These are phyloP conservation scores for Drosophila leontia DNA, from an alignment of 1,140 invertebrate species.

Conservation along the genomic window DNA sequence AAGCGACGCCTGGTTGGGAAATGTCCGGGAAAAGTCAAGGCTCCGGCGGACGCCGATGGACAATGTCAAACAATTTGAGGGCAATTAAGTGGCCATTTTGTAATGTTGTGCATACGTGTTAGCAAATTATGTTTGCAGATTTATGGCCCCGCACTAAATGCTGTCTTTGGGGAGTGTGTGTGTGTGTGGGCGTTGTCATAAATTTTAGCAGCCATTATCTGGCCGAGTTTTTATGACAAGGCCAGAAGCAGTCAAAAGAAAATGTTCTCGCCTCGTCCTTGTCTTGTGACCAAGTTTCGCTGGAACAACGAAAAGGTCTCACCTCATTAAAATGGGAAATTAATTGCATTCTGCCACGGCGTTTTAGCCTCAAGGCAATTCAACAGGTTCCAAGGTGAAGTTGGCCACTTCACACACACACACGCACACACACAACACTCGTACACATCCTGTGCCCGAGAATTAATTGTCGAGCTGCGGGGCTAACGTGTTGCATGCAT, in stretches of 20 bases:
- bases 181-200: conserved; percentile 48
- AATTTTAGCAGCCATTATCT: conserved; percentile 64
- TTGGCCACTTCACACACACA: conserved; percentile 53
- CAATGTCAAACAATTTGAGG: conserved; percentile 72
- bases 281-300: conserved; percentile 37
- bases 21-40: conserved; percentile 35
- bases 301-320: conserved; percentile 56
- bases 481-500: conserved; percentile 75
- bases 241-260: conserved; percentile 50
- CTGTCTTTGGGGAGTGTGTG: conserved; percentile 4
- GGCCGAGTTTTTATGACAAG: conserved; percentile 62
- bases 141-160: conserved; percentile 55
- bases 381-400: conserved; percentile 78
- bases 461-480: conserved; percentile 56
- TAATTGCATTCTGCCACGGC: conserved; percentile 63
- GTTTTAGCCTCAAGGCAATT: conserved; percentile 56
- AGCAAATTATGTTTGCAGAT: conserved; percentile 71
- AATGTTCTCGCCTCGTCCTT: conserved; percentile 12
- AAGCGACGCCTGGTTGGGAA: neutral
- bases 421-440: conserved; percentile 10
- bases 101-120: conserved; percentile 71
- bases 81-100: conserved; percentile 77
- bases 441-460: conserved; percentile 8
- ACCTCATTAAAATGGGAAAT: conserved; percentile 63
- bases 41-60: conserved; percentile 9